Evolutionary conservation across 2,113 vertebrate genomes (phyloP), one percentile per base, ranked within the genome.

Genomic region (zebrafish (Danio rerio)): DNA sequence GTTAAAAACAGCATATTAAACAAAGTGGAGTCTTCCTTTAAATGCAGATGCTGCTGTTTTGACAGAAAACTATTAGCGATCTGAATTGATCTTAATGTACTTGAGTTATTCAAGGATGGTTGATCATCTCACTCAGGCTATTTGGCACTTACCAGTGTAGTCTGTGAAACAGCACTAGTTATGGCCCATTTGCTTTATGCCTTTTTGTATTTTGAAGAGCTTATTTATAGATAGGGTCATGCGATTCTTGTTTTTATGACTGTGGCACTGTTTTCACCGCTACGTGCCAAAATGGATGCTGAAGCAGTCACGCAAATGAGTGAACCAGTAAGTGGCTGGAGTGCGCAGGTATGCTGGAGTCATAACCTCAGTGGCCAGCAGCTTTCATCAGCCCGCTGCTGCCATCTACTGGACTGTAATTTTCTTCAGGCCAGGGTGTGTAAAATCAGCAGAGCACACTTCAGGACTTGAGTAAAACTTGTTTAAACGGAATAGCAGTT

Each of bases 351-450:
- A 75, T 45, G 11, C 40, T 18, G 5, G 6, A 56, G 9, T 56
- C 72, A 12, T 18, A 75, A 59, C 16, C 11, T 8, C 4, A 76
- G 6, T 31, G 11, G 55, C 42, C n/a, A 61, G 40, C 55, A 47
- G 42, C 55, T 52, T 63, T 78, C 12, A 63, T 40, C 16, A 42
- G 62, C 62, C 18, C 49, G 11, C 62, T 79, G 77, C 77, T 79
- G 77, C 77, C 77, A 65, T 79, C 77, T 79, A 68, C 21, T 55
- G 77, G 47, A 9, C 11, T 12, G 50, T 78, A 40, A 9, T 52
- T 50, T 50, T 5, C 45, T 12, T 63, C 20, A 31, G 13, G 5
- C 10, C 12, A 21, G 42, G 15, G 50, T 53, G 18, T 61, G 56
- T 42, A 49, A 49, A 10, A 49, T 7, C 2, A 61, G 42, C 55